A percentile compares a stretch with the other conserved stretches of the same genome.
phyloP scores from a whole-genome alignment of 2,113 vertebrate species.

The Mirza zaza region DNA sequence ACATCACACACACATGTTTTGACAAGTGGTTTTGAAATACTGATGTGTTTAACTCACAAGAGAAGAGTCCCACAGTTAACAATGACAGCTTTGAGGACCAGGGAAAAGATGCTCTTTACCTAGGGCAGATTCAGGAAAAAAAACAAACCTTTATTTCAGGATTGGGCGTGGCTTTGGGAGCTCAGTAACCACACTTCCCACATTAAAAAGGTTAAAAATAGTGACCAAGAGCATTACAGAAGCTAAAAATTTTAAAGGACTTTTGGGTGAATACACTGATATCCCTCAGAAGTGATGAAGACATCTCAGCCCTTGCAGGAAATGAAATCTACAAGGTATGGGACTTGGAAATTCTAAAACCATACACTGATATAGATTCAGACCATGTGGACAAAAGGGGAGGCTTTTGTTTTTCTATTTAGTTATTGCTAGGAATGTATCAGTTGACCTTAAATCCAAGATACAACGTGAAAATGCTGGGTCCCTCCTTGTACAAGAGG shows the following conservation, averaged over 20 bases:
- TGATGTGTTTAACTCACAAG: neutral
- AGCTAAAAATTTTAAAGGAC: slow-evolving; percentile 2
- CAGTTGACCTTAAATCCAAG: neutral
- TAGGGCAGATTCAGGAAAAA: neutral
- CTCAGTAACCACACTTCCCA: neutral
- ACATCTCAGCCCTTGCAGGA: neutral
- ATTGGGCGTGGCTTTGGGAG: neutral
- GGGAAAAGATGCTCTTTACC: neutral
- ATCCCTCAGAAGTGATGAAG: neutral
- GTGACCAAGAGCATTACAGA: neutral
- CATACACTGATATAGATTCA: neutral
- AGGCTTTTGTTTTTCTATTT: neutral
- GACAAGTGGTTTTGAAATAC: neutral
- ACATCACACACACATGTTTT: neutral
- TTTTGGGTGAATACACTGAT: neutral
- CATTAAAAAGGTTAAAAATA: neutral
- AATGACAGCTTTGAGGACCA: neutral
- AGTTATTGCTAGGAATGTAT: neutral
- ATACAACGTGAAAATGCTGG: neutral
- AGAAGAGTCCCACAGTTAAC: neutral
- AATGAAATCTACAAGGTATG: neutral
- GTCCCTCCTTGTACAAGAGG: neutral
- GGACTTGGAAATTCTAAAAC: neutral
- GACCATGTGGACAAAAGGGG: neutral
- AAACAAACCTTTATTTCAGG: neutral